A percentile compares a stretch with the other conserved stretches of the same genome.
Evolutionary conservation across 1,140 invertebrate species (phyloP).

Genomic region (Drosophila sechellia): DNA sequence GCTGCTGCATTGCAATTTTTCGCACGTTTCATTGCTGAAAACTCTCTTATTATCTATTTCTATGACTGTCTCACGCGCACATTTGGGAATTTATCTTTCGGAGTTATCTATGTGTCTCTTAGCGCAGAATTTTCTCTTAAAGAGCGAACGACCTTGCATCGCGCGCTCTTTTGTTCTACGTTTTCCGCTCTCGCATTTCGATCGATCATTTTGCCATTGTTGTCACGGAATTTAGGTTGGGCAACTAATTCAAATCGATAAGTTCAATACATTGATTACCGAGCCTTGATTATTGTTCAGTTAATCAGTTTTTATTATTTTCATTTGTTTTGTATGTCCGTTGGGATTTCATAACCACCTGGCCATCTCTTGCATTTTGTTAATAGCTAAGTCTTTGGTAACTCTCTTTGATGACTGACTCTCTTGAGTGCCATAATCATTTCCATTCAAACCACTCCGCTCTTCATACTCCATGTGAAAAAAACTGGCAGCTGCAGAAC

Average conservation of each 20-base stretch:
- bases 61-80: constrained; percentile 1
- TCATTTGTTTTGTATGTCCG: constrained; percentile 4
- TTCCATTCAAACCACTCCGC: constrained; percentile 31
- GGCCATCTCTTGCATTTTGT: not conserved
- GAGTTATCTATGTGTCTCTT: constrained; percentile 15
- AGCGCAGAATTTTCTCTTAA: constrained; percentile 18
- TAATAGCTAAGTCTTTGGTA: not conserved
- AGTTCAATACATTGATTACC: constrained; percentile 50
- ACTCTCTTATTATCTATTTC: constrained; percentile 5
- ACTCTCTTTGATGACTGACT: constrained; percentile 18
- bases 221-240: constrained; percentile 78
- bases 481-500: constrained; percentile 75
- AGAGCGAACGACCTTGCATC: constrained; percentile 66
- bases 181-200: constrained; percentile 8
- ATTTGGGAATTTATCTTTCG: constrained; percentile 19
- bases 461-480: constrained; percentile 23
- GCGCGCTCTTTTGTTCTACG: constrained; percentile 12
- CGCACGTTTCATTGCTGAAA: constrained; percentile 56
- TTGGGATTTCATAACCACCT: constrained; percentile 39
- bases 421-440: constrained; percentile 45
- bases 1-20: constrained; percentile 65
- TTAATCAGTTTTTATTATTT: constrained; percentile 51
- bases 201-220: constrained; percentile 76
- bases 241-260: constrained; percentile 51
- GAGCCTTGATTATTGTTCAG: constrained; percentile 26